Evolutionary conservation across 2,113 vertebrate species (phyloP).

Genomic region (Chitala chitala): DNA sequence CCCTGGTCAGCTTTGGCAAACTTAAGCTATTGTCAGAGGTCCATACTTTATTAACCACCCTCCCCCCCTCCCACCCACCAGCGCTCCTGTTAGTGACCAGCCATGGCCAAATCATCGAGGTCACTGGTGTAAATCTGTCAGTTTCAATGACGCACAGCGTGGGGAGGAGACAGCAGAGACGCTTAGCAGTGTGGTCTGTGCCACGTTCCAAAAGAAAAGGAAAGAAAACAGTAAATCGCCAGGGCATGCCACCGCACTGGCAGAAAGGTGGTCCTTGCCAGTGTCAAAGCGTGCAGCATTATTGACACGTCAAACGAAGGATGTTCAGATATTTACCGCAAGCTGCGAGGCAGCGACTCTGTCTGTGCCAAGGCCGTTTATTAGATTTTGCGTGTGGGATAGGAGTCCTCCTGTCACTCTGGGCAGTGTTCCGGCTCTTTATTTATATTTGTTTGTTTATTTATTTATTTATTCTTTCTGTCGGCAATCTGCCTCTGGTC

Average conservation of each 20-base stretch:
- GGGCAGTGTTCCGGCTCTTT: neutral
- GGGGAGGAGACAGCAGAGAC: constrained; percentile 58
- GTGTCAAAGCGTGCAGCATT: constrained; percentile 38
- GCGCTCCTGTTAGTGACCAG: constrained; percentile 72
- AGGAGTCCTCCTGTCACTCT: constrained; percentile 29
- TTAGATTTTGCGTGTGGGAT: constrained; percentile 48
- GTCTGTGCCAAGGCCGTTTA: constrained; percentile 34
- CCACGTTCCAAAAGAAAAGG: constrained; percentile 37
- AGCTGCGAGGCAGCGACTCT: constrained; percentile 35
- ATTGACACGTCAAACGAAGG: constrained; percentile 51
- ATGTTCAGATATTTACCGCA: constrained; percentile 39
- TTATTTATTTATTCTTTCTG: constrained; percentile 20
- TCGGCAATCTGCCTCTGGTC: constrained; percentile 49
- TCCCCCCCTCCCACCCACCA: constrained; percentile 22
- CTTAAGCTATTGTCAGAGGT: constrained; percentile 76
- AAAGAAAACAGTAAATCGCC: neutral
- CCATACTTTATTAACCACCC: constrained; percentile 82
- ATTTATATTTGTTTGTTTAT: neutral
- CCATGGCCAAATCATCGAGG: constrained; percentile 59
- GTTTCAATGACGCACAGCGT: constrained; percentile 67
- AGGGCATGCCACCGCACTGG: constrained; percentile 31
- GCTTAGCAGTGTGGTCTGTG: constrained; percentile 58
- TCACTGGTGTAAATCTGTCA: constrained; percentile 67
- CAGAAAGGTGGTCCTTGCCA: constrained; percentile 25
- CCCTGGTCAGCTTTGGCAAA: constrained; percentile 84